These are phyloP conservation scores for Mythimna impura DNA, from an alignment of 2,888 invertebrate species.

Conservation along the genomic window DNA sequence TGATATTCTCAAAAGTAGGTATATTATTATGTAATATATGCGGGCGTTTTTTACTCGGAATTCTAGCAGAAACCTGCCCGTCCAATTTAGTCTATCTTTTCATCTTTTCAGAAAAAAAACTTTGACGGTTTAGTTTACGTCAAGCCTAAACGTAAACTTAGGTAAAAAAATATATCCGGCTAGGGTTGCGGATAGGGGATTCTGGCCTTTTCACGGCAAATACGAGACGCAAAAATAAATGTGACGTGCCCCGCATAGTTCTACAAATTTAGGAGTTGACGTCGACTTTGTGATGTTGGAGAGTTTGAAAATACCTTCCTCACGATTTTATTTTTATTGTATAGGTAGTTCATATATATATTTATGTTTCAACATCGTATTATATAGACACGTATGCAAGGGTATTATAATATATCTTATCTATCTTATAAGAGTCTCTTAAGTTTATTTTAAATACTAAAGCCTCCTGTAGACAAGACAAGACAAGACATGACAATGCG, in stretches of 20 bases:
- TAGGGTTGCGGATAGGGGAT: not conserved
- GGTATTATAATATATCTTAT: no score
- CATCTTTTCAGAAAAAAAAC: not conserved
- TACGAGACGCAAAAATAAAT: slow-evolving; percentile 13
- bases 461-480: no score
- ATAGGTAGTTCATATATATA: no score
- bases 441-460: no score
- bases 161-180: not conserved
- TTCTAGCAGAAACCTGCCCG: not conserved
- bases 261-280: slow-evolving; percentile 2
- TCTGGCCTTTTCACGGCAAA: slow-evolving; percentile 9
- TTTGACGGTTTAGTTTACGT: not conserved
- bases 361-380: no score
- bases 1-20: no score
- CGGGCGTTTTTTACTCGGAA: not conserved
- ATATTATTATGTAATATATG: no score
- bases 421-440: no score
- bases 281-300: slow-evolving; percentile 1
- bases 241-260: slow-evolving; percentile 25
- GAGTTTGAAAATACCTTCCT: slow-evolving; percentile 1
- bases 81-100: not conserved
- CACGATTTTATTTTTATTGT: not conserved
- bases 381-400: no score
- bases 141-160: slow-evolving; percentile 7
- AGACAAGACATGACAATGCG: no score